Evolutionary conservation across 2,797 vertebrate genomes (phyloP).

Genomic region (Pangasius djambal): DNA sequence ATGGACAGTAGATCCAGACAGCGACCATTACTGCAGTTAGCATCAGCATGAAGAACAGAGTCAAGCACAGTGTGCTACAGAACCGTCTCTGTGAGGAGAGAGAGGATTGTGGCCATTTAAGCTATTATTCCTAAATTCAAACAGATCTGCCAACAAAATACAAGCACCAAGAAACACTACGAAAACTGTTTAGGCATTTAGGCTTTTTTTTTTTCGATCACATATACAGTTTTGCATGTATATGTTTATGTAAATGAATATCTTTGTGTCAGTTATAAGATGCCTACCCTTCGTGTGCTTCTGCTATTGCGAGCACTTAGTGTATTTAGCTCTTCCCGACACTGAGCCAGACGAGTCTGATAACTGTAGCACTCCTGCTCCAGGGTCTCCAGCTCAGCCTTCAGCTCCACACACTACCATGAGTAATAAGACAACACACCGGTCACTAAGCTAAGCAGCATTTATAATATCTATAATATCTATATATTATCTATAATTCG

Average conservation of each 20-base stretch:
- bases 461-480: too few species aligned
- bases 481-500: too few species aligned
- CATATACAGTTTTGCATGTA: background rate
- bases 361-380: conserved; percentile 84
- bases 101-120: background rate
- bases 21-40: conserved; percentile 60
- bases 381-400: conserved; percentile 79
- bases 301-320: conserved; percentile 66
- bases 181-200: background rate
- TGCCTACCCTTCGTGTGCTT: conserved; percentile 48
- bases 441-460: background rate
- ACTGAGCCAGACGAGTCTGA: conserved; percentile 82
- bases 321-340: conserved; percentile 82
- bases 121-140: background rate
- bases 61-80: conserved; percentile 68
- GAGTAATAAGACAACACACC: conserved; percentile 27
- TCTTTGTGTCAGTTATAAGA: background rate
- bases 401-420: conserved; percentile 82
- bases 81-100: conserved; percentile 59
- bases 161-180: background rate
- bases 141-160: background rate
- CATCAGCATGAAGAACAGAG: conserved; percentile 62
- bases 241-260: background rate
- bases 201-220: background rate
- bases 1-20: conserved; percentile 73